phyloP scores from a whole-genome alignment of 2,113 vertebrate species.

The Notiomystis cincta region DNA sequence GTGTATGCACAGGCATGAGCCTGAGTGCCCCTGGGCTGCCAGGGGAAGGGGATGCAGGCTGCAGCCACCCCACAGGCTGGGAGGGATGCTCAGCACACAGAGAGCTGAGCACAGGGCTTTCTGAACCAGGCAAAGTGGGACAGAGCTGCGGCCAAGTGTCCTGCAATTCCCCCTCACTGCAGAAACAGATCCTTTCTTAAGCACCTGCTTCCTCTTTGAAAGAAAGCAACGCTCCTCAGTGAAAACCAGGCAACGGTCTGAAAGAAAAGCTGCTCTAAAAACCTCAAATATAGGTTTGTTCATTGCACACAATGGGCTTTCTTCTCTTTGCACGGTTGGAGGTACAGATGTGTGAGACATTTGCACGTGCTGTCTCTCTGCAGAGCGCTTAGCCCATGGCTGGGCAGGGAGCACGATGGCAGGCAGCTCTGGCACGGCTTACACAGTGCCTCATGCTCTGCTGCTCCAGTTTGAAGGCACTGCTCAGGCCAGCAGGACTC shows the following conservation, averaged over 20 bases:
- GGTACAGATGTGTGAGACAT: background rate
- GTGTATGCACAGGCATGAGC: accelerated
- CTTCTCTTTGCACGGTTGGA: background rate
- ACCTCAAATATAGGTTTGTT: background rate
- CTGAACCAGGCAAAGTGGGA: background rate
- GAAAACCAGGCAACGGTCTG: background rate
- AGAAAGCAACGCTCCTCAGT: background rate
- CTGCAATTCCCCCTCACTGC: background rate
- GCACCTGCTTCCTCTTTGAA: background rate
- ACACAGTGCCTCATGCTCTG: background rate
- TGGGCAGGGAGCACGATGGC: background rate
- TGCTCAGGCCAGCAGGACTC: background rate
- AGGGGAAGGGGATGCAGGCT: background rate
- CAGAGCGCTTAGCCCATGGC: background rate
- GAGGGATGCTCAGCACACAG: background rate
- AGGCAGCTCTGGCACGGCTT: background rate
- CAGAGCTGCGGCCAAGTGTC: accelerated
- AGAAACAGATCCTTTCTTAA: background rate
- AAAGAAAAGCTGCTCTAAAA: background rate
- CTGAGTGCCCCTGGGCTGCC: accelerated
- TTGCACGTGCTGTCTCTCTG: accelerated
- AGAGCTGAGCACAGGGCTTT: accelerated
- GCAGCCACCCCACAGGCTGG: background rate
- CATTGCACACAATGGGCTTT: accelerated
- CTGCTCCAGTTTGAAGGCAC: background rate